Evolutionary conservation across 1,140 invertebrate genomes (phyloP), one percentile per base, ranked within the genome.

Genomic region (Penaeus japonicus): DNA sequence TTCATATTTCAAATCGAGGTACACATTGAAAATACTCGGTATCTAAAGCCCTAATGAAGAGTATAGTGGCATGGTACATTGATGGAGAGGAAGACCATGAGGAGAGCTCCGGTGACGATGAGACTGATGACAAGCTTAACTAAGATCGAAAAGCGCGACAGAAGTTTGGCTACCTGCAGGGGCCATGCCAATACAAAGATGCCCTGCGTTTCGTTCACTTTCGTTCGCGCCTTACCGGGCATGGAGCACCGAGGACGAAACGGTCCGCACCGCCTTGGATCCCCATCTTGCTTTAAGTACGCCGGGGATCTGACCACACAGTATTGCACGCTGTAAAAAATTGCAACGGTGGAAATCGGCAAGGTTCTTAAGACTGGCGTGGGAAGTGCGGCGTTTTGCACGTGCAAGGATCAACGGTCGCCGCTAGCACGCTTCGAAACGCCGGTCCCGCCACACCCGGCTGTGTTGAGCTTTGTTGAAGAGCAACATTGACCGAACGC

Each of bases 291-390:
- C 20, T 22, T 79, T 79, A 53, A 53, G 54, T 79, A 53, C 39
- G 77, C 77, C 5, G 39, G 77, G 77, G 77, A 79, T 79, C 77
- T 79, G 77, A 79, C 77, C 77, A 79, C 77, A 53, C 77, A 79
- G 77, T 79, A 79, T 79, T 79, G 77, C 77, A 79, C 7, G 77
- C n/a, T n/a, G 77, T 79, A 79, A 79, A 79, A 79, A 79, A 79
- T 79, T 79, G 77, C 77, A 79, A 79, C 77, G 77, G 77, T 79
- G 39, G 77, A 79, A 79, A 79, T 79, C 77, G 77, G 77, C 77
- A 39, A 54, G 27, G 39, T 53, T 79, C 77, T 79, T 79, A 79
- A 53, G 39, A 32, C 22, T 39, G n/a, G 77, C 54, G 77, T 79
- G 77, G 77, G 77, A 79, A 79, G 77, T 17, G 20, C 20, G 75